Base-by-base conservation (phyloP, 2,888 invertebrate genomes). In the Parnassius smintheus region DNA sequence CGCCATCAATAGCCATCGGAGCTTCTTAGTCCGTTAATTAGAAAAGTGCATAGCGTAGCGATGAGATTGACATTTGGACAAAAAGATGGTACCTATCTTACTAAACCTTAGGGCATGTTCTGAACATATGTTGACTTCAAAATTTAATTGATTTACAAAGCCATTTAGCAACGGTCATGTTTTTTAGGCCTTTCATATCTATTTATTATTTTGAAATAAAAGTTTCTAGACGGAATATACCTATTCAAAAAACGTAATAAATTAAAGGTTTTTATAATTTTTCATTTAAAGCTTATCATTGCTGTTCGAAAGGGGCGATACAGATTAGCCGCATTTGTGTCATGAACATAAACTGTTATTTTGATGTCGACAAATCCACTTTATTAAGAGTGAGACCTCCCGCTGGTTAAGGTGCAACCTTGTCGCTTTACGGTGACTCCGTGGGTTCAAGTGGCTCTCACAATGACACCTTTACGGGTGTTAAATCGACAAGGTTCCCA, bases 321-420 rank as follows among this genome's bases (percentile, higher is more conserved):
- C 77, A 82, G 84, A 84, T 85, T 79, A 81, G 80, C 75, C 78
- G 82, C 84, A 86, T 86, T 86, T 87, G 85, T 83, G 84, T 75
- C 78, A 82, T 67, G 76, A 75, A 79, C 83, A 80, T 88, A 88
- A 89, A 89, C 82, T 86, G 86, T 83, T 86, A 86, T 88, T 87
- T 86, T 87, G 83, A 88, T 90, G 87, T 89, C 89, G 88, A 88
- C 90, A 88, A 88, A 88, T 86, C 88, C 87, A 86, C 87, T 88
- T 88, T 88, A 89, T 86, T 88, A 88, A 85, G 79, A 80, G 75
- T 71, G 71, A 76, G 88, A 87, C 86, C 88, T 81, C 89, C 90
- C 86, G 86, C 83, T 82, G 87, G 66, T 75, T 72, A 66, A 72
- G 70, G 73, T 81, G 72, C 81, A 81, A 87, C 89, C 81, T 75